Conservation (phyloP, 1,140 invertebrate species). For the Limonius californicus region DNA sequence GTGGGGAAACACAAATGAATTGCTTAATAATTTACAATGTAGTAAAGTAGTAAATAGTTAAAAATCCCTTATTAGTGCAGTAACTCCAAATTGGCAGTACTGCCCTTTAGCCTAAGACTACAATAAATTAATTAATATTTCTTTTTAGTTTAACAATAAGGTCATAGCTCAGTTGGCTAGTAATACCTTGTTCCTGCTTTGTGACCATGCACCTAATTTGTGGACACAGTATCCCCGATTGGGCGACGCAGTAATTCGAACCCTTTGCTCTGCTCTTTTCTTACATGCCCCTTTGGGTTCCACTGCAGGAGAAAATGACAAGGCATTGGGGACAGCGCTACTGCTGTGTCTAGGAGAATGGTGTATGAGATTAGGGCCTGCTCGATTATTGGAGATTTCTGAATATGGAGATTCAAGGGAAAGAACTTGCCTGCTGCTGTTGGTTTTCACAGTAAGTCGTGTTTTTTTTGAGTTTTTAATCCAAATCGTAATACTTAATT, state of each 20-base stretch:
- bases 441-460: conserved; percentile 54
- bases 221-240: conserved; percentile 74
- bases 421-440: conserved; percentile 56
- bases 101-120: too few relatives aligned
- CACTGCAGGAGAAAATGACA: conserved; percentile 55
- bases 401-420: conserved; percentile 44
- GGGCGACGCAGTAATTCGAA: conserved; percentile 62
- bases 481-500: too few relatives aligned
- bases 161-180: conserved; percentile 83
- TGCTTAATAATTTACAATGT: too few relatives aligned
- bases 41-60: too few relatives aligned
- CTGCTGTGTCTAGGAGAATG: conserved; percentile 90
- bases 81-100: too few relatives aligned
- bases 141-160: conserved; percentile 75
- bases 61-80: too few relatives aligned
- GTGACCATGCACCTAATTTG: conserved; percentile 74
- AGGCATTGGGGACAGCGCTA: conserved; percentile 76
- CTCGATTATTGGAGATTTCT: conserved; percentile 47
- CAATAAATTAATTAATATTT: conserved; percentile 13
- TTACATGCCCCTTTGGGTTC: conserved; percentile 35
- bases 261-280: conserved; percentile 55
- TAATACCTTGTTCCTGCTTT: conserved; percentile 75
- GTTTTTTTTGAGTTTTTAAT: conserved; percentile 35
- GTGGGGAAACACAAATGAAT: too few relatives aligned
- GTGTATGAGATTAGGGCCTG: conserved; percentile 72